These are phyloP conservation scores for Dryas iulia DNA, from an alignment of 1,140 invertebrate genomes.

Conservation along the genomic window DNA sequence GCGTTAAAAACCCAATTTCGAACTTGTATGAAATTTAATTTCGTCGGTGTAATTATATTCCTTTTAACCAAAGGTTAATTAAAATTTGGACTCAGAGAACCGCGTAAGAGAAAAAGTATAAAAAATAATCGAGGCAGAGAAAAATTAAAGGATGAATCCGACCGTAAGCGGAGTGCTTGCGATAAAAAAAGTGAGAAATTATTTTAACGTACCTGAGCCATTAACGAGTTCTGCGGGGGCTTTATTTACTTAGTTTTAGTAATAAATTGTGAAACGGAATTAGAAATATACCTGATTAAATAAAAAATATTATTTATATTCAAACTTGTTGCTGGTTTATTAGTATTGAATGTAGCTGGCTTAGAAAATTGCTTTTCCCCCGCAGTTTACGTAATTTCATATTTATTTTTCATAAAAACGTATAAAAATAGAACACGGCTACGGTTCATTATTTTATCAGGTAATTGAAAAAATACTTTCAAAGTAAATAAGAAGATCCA, in stretches of 20 bases:
- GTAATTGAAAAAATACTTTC: no score
- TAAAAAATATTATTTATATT: neutral
- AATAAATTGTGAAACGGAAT: neutral
- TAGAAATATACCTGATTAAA: neutral
- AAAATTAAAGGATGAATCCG: conserved; percentile 64
- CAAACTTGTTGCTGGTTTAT: neutral
- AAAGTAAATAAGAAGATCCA: neutral
- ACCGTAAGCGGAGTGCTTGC: conserved; percentile 57
- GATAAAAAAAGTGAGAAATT: conserved; percentile 54
- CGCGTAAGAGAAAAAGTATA: conserved; percentile 42
- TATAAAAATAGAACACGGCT: neutral
- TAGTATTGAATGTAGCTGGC: neutral
- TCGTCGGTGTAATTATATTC: conserved; percentile 13
- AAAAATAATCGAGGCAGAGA: conserved; percentile 52
- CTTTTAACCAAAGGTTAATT: conserved; percentile 20
- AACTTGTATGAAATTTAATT: conserved; percentile 15
- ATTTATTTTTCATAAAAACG: neutral
- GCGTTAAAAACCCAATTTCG: neutral
- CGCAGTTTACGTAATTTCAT: neutral
- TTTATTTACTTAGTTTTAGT: conserved; percentile 32
- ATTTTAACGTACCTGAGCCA: conserved; percentile 51
- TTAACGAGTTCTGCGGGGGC: conserved; percentile 52
- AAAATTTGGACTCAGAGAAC: conserved; percentile 22
- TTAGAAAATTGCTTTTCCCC: neutral
- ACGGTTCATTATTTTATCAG: neutral